A percentile compares a stretch with the other conserved stretches of the same genome.
These are phyloP conservation scores for Romanogobio albipinnatus DNA, from an alignment of 2,113 vertebrate genomes.

Conservation along the genomic window DNA sequence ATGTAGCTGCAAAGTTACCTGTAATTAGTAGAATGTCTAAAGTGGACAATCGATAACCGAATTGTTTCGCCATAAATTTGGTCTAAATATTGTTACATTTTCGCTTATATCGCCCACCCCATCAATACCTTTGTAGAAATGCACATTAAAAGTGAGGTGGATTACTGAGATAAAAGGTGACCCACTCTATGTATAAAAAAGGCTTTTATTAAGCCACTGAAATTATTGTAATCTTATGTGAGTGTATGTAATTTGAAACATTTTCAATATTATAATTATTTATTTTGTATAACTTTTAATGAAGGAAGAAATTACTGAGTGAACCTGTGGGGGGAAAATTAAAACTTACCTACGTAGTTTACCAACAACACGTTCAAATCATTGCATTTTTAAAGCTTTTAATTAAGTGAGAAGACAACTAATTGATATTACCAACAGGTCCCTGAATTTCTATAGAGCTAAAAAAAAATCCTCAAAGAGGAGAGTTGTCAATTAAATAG, in stretches of 20 bases:
- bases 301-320: constrained; percentile 31
- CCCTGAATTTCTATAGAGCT: constrained; percentile 17
- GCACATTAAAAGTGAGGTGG: background rate
- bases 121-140: background rate
- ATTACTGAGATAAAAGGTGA: background rate
- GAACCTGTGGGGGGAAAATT: background rate
- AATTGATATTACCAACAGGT: constrained; percentile 7
- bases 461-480: background rate
- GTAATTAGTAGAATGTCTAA: too few relatives aligned
- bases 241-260: background rate
- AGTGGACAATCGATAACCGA: too few relatives aligned
- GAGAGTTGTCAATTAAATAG: background rate
- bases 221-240: background rate
- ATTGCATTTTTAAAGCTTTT: constrained; percentile 6
- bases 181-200: too few relatives aligned
- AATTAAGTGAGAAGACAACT: background rate
- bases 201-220: background rate
- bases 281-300: constrained; percentile 2
- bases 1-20: too few relatives aligned
- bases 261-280: background rate
- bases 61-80: too few relatives aligned
- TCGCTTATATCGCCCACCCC: background rate
- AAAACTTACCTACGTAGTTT: background rate
- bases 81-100: background rate
- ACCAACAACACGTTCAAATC: background rate